Evolutionary conservation across 1,140 invertebrate genomes (phyloP), one percentile per base, ranked within the genome.

Genomic region (Drosophila persimilis): DNA sequence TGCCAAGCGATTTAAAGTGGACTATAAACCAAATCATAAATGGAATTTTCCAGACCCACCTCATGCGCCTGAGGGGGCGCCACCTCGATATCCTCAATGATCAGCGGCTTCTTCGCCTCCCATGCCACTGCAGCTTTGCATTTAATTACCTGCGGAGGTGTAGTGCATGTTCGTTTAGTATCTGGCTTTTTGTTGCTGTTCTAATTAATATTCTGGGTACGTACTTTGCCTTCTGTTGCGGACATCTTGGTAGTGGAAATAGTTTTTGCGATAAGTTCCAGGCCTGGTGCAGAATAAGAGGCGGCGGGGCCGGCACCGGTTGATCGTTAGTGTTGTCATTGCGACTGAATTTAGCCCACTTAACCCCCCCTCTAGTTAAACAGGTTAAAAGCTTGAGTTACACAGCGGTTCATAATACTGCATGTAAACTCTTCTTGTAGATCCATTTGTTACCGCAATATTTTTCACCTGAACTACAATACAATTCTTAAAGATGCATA

Each of bases 51-150:
- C 17, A 13, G 35, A 79, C 71, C 45, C 50, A 85, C 81, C 67
- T 97, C 96, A 77, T 96, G 94, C 2, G 95, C 95, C 92, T 96
- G 97, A 5, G 99, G 99, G 51, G 98, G 97, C n/a, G 95, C 97
- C 1, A 99, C 99, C 93, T 98, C 95, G 67, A 99, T 94, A 48
- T 95, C 95, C 93, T 99, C 99, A 39, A 99, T 94, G 0, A 93
- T 93, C 13, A 99, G 92, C 9, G 97, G 96, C 81, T 98, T 94
- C 66, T 97, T 97, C 45, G 96, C 94, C 80, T 95, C 96, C 96
- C 98, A 99, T 20, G 98, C 96, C 41, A 99, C 97, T 8, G 97
- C 97, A 50, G 98, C 98, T 92, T 95, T 95, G 89, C 98, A 98
- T 90, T 95, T 95, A 67, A 99, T 98, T 47, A 93, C 92, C 93